Evolutionary conservation across 37 sponge, comb jelly and placozoan species (phyloP), one percentile per base, ranked within the genome.

Genomic region (Cladorhizidae sp.): DNA sequence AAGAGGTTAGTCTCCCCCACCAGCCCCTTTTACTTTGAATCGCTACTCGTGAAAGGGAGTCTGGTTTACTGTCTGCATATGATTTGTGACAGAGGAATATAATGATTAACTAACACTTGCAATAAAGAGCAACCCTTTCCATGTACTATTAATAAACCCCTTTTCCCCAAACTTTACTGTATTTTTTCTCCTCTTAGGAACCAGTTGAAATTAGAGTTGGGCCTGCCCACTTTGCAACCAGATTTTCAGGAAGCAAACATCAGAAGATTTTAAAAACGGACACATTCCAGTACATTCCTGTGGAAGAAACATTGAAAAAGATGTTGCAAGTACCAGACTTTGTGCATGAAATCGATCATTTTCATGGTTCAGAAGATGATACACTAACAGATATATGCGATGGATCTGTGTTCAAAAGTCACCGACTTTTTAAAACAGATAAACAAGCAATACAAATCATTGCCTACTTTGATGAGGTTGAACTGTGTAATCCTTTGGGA

Each of bases 401-500:
- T 73, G 73, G 73, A 28, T 73, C 73, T 21, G 11, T 73, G 18
- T 42, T 50, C 45, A 50, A 42, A 21, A 22, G 14, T 43, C 73
- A 73, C 22, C 62, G 26, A 26, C 62, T 61, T 23, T 61, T 61
- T 61, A 50, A 18, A n/a, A 17, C 26, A 21, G 29, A 26, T 6
- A 26, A 57, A n/a, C n/a, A n/a, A n/a, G 55, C 57, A 52, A 14
- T 74, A 51, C 63, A 76, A 36, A 76, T 67, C 12, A 22, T 76
- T 57, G 63, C 63, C 7, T 76, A 76, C 58, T 76, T 35, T 76
- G 77, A 76, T 26, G 77, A 76, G 77, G 36, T 76, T n/a, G 77
- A 76, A 76, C 5, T 76, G 26, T n/a, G 31, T 58, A 76, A 57
- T 28, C 77, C 77, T 8, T 26, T 76, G 8, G 77, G 77, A 17